A percentile compares a stretch with the other conserved stretches of the same genome.
These are phyloP conservation scores for Limenitis arthemis DNA, from an alignment of 2,888 invertebrate species.

Conservation along the genomic window DNA sequence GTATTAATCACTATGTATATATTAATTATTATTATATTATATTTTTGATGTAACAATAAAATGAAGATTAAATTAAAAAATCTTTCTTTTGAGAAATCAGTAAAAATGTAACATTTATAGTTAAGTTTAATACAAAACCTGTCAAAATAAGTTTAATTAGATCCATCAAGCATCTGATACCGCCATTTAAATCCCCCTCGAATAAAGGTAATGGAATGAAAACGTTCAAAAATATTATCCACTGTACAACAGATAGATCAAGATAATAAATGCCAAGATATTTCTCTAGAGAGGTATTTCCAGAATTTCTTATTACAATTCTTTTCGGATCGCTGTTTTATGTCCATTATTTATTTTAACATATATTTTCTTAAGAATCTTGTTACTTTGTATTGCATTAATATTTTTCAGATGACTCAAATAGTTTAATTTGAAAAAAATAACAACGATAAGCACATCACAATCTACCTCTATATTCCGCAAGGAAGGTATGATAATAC, in stretches of 20 bases:
- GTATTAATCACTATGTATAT: too few species aligned
- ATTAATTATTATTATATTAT: too few species aligned
- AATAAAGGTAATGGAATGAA: constrained; percentile 50
- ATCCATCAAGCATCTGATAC: constrained; percentile 26
- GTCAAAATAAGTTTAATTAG: constrained; percentile 3
- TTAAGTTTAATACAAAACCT: background rate
- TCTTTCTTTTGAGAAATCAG: too few species aligned
- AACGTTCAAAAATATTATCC: constrained; percentile 59
- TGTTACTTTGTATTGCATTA: background rate
- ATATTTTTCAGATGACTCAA: too few species aligned
- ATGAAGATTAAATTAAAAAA: too few species aligned
- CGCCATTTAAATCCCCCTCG: constrained; percentile 52
- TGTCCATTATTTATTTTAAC: background rate
- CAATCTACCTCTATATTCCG: too few species aligned
- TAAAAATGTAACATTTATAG: too few species aligned
- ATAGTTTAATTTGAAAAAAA: too few species aligned
- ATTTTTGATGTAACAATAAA: too few species aligned
- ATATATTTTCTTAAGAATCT: background rate
- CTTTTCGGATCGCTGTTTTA: constrained; percentile 7
- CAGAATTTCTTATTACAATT: constrained; percentile 10
- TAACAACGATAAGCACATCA: too few species aligned
- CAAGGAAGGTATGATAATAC: too few species aligned
- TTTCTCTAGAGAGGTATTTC: constrained; percentile 26
- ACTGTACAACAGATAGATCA: constrained; percentile 37
- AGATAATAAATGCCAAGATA: constrained; percentile 35